Conservation (phyloP, 1,140 invertebrate species). For the Caerostris darwini region DNA sequence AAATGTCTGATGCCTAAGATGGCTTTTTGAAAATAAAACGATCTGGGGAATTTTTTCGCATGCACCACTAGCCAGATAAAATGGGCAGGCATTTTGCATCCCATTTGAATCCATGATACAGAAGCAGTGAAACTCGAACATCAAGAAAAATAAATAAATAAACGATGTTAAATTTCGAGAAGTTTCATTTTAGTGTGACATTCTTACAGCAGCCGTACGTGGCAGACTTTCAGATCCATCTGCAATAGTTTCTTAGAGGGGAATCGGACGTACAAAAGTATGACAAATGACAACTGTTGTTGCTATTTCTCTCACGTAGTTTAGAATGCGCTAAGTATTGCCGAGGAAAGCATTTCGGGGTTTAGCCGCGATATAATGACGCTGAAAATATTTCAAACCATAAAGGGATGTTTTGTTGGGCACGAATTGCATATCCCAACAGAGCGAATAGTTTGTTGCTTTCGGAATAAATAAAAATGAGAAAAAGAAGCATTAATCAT, state of each 20-base stretch:
- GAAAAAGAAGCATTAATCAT: slow-evolving; percentile 6
- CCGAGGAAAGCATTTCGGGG: slow-evolving; percentile 20
- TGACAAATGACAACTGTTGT: slow-evolving; percentile 27
- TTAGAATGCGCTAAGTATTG: slow-evolving; percentile 3
- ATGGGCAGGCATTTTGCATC: not conserved
- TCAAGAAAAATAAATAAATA: not conserved
- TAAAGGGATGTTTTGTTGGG: slow-evolving; percentile 15
- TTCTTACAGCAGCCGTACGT: not conserved
- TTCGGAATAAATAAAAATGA: not conserved
- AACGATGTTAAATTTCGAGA: slow-evolving; percentile 10
- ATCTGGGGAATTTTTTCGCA: not conserved
- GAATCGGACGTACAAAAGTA: slow-evolving; percentile 34
- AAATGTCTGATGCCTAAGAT: not conserved
- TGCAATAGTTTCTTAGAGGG: slow-evolving; percentile 6
- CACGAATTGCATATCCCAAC: slow-evolving; percentile 16
- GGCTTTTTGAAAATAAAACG: not conserved
- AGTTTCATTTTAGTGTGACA: slow-evolving; percentile 26
- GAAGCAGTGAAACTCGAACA: not conserved
- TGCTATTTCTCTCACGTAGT: slow-evolving; percentile 23
- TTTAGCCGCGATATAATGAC: slow-evolving; percentile 33
- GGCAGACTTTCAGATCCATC: slow-evolving; percentile 50
- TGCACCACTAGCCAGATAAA: not conserved
- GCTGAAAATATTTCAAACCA: slow-evolving; percentile 33
- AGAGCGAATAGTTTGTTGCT: slow-evolving; percentile 32
- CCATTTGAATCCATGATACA: not conserved